Conservation (phyloP, 2,888 invertebrate genomes). For the Leucophora obtusa region DNA sequence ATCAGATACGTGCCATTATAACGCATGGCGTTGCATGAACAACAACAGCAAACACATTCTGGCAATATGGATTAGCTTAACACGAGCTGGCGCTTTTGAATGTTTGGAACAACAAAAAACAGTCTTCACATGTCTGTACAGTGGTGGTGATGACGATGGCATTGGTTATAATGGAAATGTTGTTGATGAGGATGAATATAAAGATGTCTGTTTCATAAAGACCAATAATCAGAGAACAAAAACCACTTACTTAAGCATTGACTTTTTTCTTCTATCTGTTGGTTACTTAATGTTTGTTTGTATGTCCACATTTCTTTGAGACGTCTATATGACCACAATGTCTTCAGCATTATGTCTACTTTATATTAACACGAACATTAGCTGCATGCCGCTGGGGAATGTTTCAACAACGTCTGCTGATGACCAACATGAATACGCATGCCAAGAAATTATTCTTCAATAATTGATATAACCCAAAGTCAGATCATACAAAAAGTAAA, state of each 20-base stretch:
- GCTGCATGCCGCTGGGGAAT: conserved; percentile 59
- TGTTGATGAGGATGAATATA: conserved; percentile 42
- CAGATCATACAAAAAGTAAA: conserved; percentile 18
- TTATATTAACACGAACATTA: conserved; percentile 57
- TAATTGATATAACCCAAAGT: conserved; percentile 24
- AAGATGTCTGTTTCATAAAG: conserved; percentile 45
- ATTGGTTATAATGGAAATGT: conserved; percentile 51
- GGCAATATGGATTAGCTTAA: conserved; percentile 60
- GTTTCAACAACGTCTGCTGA: conserved; percentile 35
- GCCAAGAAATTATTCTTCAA: conserved; percentile 49
- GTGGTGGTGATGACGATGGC: conserved; percentile 26
- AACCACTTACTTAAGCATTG: conserved; percentile 46
- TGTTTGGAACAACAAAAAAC: conserved; percentile 32
- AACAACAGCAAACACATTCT: conserved; percentile 31
- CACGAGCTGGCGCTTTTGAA: conserved; percentile 49
- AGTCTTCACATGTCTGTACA: conserved; percentile 18
- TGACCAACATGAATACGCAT: conserved; percentile 43
- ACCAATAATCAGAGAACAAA: conserved; percentile 52
- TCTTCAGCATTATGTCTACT: conserved; percentile 20
- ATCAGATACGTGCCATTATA: conserved; percentile 53
- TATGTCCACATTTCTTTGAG: conserved; percentile 24
- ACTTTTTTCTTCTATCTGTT: conserved; percentile 15
- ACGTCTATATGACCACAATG: conserved; percentile 41
- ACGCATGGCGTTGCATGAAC: conserved; percentile 52
- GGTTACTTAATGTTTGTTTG: background rate